Base-by-base conservation (phyloP, 2,113 vertebrate genomes). In the Amblyornis subalaris region DNA sequence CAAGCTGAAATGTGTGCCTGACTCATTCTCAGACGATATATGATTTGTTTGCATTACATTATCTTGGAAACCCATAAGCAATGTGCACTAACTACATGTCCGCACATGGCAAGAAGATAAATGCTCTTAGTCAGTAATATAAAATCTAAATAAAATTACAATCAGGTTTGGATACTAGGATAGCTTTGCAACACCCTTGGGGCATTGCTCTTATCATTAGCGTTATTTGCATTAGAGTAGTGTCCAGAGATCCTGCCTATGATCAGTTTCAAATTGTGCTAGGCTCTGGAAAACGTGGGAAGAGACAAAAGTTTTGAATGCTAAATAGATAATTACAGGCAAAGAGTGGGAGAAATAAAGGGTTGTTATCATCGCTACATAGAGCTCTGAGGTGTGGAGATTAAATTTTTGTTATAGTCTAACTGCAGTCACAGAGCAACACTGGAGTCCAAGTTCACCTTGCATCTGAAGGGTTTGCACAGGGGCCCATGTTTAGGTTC, bases 1-100 rank as follows among this genome's bases (percentile, higher is more conserved):
- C 94, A 84, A 89, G 83, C 28, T 60, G 66, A 93, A 83, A 94
- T 93, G 80, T 88, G 86, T 67, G 67, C 53, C 78, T 94, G 93
- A 95, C 47, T 93, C 88, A 93, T 93, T 91, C 87, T 88, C 85
- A 89, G 90, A 96, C 54, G 50, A 96, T 93, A 71, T 57, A 92
- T 95, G 86, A 79, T 95, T 97, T 97, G 94, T 96, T 95, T 95
- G 86, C 77, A 70, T 82, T 88, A 65, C 57, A 82, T 95, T 97
- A 96, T 95, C 96, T 93, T 96, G 88, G 91, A 97, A 97, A 97
- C 57, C 24, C 90, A 83, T 67, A 87, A 95, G 89, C 69, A 69
- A 60, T 75, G 72, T 81, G 77, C 47, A 29, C 67, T 85, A 79
- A 54, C 25, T 76, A 69, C 96, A 96, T 95, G 95, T 91, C 89